Conservation (phyloP, 2,113 vertebrate species). For the Nothocercus julius region DNA sequence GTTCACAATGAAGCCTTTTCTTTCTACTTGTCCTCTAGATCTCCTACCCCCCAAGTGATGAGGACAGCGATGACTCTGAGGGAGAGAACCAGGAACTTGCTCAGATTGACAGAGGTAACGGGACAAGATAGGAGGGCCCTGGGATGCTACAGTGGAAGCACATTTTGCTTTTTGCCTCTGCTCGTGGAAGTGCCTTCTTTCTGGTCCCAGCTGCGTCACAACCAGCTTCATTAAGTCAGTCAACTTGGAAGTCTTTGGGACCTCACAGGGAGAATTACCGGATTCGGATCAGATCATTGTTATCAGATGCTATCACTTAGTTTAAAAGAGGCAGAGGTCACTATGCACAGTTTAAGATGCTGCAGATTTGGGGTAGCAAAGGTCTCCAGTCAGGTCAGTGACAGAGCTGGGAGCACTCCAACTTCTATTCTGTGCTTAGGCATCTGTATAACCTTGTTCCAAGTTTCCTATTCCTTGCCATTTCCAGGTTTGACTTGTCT, state of each 20-base stretch:
- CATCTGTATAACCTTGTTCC: neutral
- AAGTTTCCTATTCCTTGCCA: neutral
- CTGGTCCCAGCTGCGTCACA: neutral
- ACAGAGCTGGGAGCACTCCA: neutral
- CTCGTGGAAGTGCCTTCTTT: neutral
- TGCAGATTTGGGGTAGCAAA: neutral
- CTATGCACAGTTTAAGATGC: neutral
- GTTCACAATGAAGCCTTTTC: neutral
- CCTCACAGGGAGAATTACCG: neutral
- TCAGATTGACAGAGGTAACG: constrained; percentile 91
- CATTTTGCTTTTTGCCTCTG: neutral
- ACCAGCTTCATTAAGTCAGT: neutral
- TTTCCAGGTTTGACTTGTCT: neutral
- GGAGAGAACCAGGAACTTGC: constrained; percentile 93
- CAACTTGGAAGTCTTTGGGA: neutral
- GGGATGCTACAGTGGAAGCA: neutral
- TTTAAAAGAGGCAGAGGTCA: neutral
- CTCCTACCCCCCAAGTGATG: constrained; percentile 88
- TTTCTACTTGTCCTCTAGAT: constrained; percentile 79
- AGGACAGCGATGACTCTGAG: constrained; percentile 91
- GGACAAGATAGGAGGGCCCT: neutral
- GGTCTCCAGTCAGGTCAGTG: neutral
- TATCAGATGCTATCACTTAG: neutral
- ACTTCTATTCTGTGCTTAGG: neutral
- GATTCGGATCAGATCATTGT: no score